These are phyloP conservation scores for Aromia moschata DNA, from an alignment of 2,888 invertebrate species.

Conservation along the genomic window DNA sequence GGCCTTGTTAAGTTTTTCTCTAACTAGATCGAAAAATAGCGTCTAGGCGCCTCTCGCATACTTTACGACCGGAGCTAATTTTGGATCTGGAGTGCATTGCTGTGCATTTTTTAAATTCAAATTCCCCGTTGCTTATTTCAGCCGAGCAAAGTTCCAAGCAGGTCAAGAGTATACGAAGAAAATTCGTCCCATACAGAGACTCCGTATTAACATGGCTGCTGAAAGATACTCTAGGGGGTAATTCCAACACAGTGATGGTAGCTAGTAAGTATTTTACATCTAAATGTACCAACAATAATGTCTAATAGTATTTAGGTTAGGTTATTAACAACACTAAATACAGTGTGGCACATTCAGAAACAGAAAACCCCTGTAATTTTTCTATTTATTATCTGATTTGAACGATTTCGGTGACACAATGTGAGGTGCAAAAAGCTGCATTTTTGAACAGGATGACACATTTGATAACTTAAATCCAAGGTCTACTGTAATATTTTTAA, in stretches of 20 bases:
- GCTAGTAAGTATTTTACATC: slow-evolving; percentile 78
- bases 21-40: not conserved
- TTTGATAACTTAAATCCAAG: too few species aligned
- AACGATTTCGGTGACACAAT: too few species aligned
- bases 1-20: too few species aligned
- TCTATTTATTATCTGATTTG: too few species aligned
- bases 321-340: too few species aligned
- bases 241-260: slow-evolving; percentile 80
- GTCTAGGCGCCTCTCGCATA: not conserved
- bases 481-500: too few species aligned
- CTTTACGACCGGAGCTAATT: not conserved
- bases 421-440: too few species aligned
- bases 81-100: slow-evolving; percentile 5
- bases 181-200: slow-evolving; percentile 82
- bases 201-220: slow-evolving; percentile 84
- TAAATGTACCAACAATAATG: too few species aligned
- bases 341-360: too few species aligned
- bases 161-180: slow-evolving; percentile 48
- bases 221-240: slow-evolving; percentile 82
- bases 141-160: slow-evolving; percentile 60
- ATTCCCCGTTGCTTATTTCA: slow-evolving; percentile 49
- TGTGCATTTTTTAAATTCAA: slow-evolving; percentile 24
- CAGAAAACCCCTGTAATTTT: too few species aligned
- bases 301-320: too few species aligned
- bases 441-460: too few species aligned